These are phyloP conservation scores for Sympetrum striolatum DNA, from an alignment of 2,888 invertebrate species.

Conservation along the genomic window DNA sequence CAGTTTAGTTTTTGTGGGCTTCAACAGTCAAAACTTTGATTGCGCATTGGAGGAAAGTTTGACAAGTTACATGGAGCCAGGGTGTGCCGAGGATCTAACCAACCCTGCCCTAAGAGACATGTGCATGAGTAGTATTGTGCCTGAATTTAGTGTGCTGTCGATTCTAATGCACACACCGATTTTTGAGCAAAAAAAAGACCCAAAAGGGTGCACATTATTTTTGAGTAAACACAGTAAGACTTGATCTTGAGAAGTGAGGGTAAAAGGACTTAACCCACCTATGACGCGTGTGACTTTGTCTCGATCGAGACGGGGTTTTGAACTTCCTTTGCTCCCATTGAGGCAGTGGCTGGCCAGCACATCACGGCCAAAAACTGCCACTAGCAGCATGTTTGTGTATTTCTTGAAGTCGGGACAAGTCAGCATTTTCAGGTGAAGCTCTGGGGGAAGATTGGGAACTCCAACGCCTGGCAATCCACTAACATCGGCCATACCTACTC, in stretches of 20 bases:
- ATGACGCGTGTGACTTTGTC: conserved; percentile 48
- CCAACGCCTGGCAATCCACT: conserved; percentile 26
- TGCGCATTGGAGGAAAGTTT: too few species aligned
- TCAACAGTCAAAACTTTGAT: too few species aligned
- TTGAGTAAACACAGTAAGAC: too few species aligned
- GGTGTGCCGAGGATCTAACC: too few species aligned
- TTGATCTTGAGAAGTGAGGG: neutral
- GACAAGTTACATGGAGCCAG: too few species aligned
- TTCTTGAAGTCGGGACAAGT: conserved; percentile 48
- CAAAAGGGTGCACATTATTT: too few species aligned
- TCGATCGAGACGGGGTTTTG: conserved; percentile 47
- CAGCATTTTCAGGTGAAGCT: conserved; percentile 47
- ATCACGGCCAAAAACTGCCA: conserved; percentile 48
- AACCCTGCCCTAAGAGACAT: too few species aligned
- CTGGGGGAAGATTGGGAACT: conserved; percentile 39
- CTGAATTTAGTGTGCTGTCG: too few species aligned
- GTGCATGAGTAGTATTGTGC: too few species aligned
- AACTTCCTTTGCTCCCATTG: conserved; percentile 48
- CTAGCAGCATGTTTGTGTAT: conserved; percentile 48
- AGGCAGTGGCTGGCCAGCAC: conserved; percentile 48
- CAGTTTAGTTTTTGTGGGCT: too few species aligned
- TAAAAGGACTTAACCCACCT: conserved; percentile 21
- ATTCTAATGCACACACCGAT: too few species aligned
- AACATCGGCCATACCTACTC: neutral
- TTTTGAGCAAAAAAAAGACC: too few species aligned